phyloP scores from a whole-genome alignment of 2,797 vertebrate species.

The Ispidina lecontei region DNA sequence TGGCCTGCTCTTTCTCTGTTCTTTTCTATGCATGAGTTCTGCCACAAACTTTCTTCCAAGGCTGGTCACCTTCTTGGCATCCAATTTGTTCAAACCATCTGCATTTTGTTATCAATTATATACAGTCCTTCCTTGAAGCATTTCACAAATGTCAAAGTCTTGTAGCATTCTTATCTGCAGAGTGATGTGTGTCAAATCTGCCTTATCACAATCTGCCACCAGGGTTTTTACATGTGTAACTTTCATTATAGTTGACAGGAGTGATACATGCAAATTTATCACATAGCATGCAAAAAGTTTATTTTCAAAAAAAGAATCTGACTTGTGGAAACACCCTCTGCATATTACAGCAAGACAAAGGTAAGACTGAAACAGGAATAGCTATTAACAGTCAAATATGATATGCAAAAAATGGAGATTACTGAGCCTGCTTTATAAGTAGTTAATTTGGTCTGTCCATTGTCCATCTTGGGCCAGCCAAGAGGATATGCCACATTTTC shows the following conservation, averaged over 20 bases:
- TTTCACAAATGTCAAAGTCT: slow-evolving; percentile 38
- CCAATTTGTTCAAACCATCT: slow-evolving; percentile 12
- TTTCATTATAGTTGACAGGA: slow-evolving; percentile 11
- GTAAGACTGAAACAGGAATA: background rate
- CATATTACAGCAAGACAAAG: background rate
- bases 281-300: background rate
- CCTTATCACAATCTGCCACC: slow-evolving; percentile 54
- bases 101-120: slow-evolving; percentile 20
- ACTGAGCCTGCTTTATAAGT: background rate
- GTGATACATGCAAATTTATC: slow-evolving; percentile 27
- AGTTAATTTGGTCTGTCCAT: background rate
- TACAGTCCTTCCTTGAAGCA: slow-evolving; percentile 1
- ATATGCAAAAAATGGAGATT: background rate
- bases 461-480: background rate
- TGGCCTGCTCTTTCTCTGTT: background rate
- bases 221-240: slow-evolving; percentile 22
- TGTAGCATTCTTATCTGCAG: slow-evolving; percentile 19
- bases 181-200: slow-evolving; percentile 54
- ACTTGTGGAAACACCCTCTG: background rate
- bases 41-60: background rate
- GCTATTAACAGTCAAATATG: background rate
- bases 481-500: background rate
- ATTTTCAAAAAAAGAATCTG: background rate
- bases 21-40: background rate
- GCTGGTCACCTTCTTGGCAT: background rate